phyloP scores from a whole-genome alignment of 2,797 vertebrate genomes.

The Urosaurus nigricauda region DNA sequence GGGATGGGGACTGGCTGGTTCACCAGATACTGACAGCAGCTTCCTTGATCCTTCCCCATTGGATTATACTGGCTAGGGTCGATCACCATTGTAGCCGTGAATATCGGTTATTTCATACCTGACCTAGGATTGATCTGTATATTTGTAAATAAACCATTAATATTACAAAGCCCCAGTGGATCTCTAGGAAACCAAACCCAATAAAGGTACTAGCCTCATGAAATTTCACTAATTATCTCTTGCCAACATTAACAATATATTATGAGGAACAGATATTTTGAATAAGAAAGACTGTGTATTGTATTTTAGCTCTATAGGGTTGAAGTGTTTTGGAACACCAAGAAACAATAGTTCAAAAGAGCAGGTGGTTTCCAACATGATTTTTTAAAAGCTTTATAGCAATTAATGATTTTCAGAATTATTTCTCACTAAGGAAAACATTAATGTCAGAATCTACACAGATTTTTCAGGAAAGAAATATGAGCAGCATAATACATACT shows the following conservation, averaged over 20 bases:
- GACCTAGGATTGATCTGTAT: neutral
- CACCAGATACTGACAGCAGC: neutral
- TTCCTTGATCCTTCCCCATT: neutral
- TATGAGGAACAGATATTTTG: neutral
- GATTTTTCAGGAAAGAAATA: conserved; percentile 4
- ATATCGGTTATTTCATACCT: neutral
- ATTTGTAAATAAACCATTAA: neutral
- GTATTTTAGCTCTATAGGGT: too few relatives aligned
- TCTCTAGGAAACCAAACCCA: neutral
- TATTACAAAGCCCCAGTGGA: neutral
- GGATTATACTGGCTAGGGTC: neutral
- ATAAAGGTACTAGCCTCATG: neutral
- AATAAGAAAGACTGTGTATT: neutral
- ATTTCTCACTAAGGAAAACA: neutral
- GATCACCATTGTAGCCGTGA: neutral
- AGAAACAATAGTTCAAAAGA: neutral
- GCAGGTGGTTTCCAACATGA: neutral
- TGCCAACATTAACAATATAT: neutral
- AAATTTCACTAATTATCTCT: neutral
- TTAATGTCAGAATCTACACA: conserved; percentile 15
- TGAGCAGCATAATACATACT: neutral
- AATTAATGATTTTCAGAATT: conserved; percentile 18
- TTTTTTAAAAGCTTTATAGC: neutral
- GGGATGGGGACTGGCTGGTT: neutral
- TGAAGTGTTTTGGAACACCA: neutral